Evolutionary conservation across 2,113 vertebrate species (phyloP), one percentile per base, ranked within the genome.

Genomic region (Podiceps cristatus): DNA sequence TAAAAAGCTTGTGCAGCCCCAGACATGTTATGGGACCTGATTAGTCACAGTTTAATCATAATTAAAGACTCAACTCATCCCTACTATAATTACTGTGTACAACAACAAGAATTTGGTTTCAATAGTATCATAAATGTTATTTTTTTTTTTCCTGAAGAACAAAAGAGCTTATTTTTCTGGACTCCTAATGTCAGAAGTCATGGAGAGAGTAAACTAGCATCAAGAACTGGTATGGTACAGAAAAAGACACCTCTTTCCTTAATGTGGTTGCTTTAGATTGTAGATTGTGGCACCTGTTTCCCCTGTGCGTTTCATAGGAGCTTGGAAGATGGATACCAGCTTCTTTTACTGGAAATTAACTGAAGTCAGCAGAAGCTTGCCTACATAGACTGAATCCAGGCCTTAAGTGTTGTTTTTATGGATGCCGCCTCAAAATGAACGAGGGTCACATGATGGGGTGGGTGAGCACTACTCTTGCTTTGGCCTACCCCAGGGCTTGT

Each of bases 11-110:
- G 13, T 1, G 4, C 23, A 85, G 18, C 9, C 35, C 55, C 50
- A 71, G 22, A 18, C 1, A 0, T 5, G 8, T 18, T 42, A 77
- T 1, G 2, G 47, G 73, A 27, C 12, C 33, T 18, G 27, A 35
- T 24, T 80, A 58, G 9, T 40, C 12, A 27, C 29, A 23, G 37
- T 42, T 80, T 58, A 64, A 24, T 62, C 23, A 11, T 4, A 17
- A 33, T 45, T 73, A 40, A 47, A 68, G 18, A 23, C 16, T 60
- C 16, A 49, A 0, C 11, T 72, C 14, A 5, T 22, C 25, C 22
- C 37, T 75, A 16, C 16, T 67, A 4, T 47, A 42, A 60, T 7
- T 47, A 11, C 12, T 53, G 1, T 12, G 23, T 29, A 23, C 5
- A 31, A 12, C 3, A 89, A 45, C 5, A 90, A 71, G 22, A 24